phyloP scores from a whole-genome alignment of 2,888 invertebrate species.

The Myopa tessellatipennis region DNA sequence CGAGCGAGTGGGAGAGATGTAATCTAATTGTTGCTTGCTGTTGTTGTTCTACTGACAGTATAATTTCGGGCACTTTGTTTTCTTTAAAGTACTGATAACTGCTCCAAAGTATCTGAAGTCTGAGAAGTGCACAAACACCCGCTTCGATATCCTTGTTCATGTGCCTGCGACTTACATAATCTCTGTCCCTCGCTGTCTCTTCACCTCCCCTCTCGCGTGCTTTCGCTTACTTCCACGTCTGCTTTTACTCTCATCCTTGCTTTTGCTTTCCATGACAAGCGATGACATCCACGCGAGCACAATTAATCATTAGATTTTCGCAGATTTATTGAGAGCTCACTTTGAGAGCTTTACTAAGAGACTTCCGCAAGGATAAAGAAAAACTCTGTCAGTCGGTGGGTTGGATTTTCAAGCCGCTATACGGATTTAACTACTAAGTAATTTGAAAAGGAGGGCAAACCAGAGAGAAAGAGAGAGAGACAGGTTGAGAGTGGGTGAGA shows the following conservation, averaged over 20 bases:
- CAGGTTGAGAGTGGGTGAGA: neutral
- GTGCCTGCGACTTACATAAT: too few species aligned
- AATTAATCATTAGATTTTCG: slow-evolving; percentile 64
- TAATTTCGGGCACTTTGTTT: too few species aligned
- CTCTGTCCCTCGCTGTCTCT: too few species aligned
- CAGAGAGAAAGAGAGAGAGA: neutral
- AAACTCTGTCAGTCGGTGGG: neutral
- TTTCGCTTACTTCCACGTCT: slow-evolving; percentile 13
- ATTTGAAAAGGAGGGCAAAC: too few species aligned
- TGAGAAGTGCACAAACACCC: too few species aligned
- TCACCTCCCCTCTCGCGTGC: neutral
- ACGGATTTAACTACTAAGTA: neutral
- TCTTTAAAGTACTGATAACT: too few species aligned
- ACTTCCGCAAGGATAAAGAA: neutral
- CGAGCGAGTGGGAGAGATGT: too few species aligned
- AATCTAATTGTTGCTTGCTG: too few species aligned
- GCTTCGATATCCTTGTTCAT: too few species aligned
- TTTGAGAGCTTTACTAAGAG: neutral
- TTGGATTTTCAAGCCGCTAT: neutral
- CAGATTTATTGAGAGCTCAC: slow-evolving; percentile 57
- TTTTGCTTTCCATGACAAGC: neutral
- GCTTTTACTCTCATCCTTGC: neutral
- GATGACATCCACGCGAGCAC: slow-evolving; percentile 46
- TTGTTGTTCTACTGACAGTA: too few species aligned
- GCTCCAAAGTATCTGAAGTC: too few species aligned